Percentiles rank a stretch among this genome's conserved stretches.
Evolutionary conservation across 2,888 invertebrate species (phyloP).

Genomic region (Dastarcus helophoroides): DNA sequence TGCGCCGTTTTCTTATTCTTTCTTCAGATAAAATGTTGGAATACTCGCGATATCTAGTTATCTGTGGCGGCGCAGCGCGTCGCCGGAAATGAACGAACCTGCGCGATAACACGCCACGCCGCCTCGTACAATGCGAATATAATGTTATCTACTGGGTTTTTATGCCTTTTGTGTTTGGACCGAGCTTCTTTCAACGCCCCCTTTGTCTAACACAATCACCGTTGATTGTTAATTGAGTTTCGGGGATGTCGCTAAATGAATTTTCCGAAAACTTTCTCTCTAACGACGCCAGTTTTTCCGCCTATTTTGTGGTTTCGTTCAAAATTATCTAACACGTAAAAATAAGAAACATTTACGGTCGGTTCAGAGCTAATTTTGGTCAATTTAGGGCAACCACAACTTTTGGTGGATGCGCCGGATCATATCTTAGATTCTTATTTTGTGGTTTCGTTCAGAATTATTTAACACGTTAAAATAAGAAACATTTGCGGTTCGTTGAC

Average conservation of each 20-base stretch:
- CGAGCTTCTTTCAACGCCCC: conserved; percentile 28
- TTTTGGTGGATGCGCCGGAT: too few relatives aligned
- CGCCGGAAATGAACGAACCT: conserved; percentile 40
- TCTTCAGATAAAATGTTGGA: conserved; percentile 39
- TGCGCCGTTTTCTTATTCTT: conserved; percentile 41
- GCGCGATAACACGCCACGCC: conserved; percentile 34
- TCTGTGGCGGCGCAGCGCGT: conserved; percentile 36
- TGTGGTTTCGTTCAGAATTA: too few relatives aligned
- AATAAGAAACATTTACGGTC: too few relatives aligned
- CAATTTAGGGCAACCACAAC: too few relatives aligned
- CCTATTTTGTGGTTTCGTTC: too few relatives aligned
- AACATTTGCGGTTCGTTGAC: too few relatives aligned
- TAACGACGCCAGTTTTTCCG: conserved; percentile 18
- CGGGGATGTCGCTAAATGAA: conserved; percentile 31
- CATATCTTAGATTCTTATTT: too few relatives aligned
- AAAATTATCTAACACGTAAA: too few relatives aligned
- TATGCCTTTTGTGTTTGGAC: conserved; percentile 32
- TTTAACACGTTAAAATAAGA: too few relatives aligned
- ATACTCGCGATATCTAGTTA: conserved; percentile 39
- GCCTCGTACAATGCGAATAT: conserved; percentile 32
- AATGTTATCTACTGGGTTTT: conserved; percentile 35
- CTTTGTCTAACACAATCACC: conserved; percentile 33
- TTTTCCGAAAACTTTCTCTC: conserved; percentile 15
- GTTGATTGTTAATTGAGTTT: conserved; percentile 37
- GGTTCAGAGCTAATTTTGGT: too few relatives aligned